A percentile compares a stretch with the other conserved stretches of the same genome.
Evolutionary conservation across 2,888 invertebrate genomes (phyloP).

Genomic region (Ophonus ardosiacus): DNA sequence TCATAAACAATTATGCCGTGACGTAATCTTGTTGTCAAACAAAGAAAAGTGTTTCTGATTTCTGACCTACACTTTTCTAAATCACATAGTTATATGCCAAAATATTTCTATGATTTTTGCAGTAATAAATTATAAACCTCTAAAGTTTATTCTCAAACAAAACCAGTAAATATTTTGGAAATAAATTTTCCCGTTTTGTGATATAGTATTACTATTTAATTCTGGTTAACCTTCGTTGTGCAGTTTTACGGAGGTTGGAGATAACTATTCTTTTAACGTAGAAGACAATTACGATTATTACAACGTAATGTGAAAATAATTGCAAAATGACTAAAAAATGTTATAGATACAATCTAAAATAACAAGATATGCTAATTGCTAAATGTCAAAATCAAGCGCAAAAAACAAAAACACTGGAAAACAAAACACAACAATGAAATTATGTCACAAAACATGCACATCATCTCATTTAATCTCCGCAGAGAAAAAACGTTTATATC

Average conservation of each 20-base stretch:
- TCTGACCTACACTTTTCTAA: background rate
- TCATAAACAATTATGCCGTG: background rate
- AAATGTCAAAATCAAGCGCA: slow-evolving; percentile 45
- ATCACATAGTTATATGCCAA: background rate
- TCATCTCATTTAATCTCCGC: background rate
- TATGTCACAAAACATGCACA: slow-evolving; percentile 14
- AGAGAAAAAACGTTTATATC: background rate
- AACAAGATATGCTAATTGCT: slow-evolving; percentile 44
- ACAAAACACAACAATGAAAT: slow-evolving; percentile 5
- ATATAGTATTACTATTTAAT: background rate
- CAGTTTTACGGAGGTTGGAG: background rate
- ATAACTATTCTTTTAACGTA: slow-evolving; percentile 21
- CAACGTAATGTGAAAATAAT: slow-evolving; percentile 47
- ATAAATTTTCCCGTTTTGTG: background rate
- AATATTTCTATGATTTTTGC: background rate
- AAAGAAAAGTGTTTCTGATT: background rate
- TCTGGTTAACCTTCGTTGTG: slow-evolving; percentile 12
- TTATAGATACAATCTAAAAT: slow-evolving; percentile 41
- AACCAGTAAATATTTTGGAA: background rate
- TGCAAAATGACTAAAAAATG: slow-evolving; percentile 40
- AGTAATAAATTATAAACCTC: background rate
- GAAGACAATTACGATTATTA: slow-evolving; percentile 36
- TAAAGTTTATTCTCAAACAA: too few species aligned
- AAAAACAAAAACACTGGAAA: background rate
- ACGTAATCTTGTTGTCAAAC: background rate